Evolutionary conservation across 2,888 invertebrate genomes (phyloP), one percentile per base, ranked within the genome.

Genomic region (Drosophila formosana): DNA sequence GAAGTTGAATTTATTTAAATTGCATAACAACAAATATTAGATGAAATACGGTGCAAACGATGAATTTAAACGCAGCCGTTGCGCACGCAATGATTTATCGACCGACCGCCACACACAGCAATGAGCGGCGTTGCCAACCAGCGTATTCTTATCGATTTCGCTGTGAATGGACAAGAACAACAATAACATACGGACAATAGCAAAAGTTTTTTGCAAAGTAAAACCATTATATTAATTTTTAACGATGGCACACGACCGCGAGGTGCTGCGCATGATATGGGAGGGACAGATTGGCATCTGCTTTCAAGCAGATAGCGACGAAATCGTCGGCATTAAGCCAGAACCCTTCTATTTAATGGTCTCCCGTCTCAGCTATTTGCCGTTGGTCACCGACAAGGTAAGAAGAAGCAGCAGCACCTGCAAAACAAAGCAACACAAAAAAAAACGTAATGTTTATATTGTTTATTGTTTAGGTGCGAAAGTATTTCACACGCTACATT

Each of bases 301-400:
- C 93, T 99, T 99, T 92, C 95, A 95, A 86, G 93, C 99, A 53
- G 95, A 97, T 87, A 94, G 96, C 34, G 97, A 98, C 88, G 98
- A 99, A 94, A 95, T 97, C 28, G 95, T 95, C 91, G 96, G 97
- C 87, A 94, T 98, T 47, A 97, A 96, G 81, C 98, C 98, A 8
- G 98, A 98, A 92, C 96, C 97, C 13, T 97, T 96, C 93, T 98
- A 97, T 93, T 94, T 98, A 66, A 97, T 98, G 97, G 96, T 98
- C 23, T 97, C 98, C 45, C 94, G 98, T 90, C 93, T 98, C 75
- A 97, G 97, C 92, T 99, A 99, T 92, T 97, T 99, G 92, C 98
- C 98, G 50, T 93, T 99, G 61, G 97, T 98, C 63, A 97, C 97
- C 30, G 98, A 99, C 90, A 99, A 98, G 95, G 98, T 97, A 64